A percentile compares a stretch with the other conserved stretches of the same genome.
Evolutionary conservation across 2,888 invertebrate genomes (phyloP).

Genomic region (Apamea anceps): DNA sequence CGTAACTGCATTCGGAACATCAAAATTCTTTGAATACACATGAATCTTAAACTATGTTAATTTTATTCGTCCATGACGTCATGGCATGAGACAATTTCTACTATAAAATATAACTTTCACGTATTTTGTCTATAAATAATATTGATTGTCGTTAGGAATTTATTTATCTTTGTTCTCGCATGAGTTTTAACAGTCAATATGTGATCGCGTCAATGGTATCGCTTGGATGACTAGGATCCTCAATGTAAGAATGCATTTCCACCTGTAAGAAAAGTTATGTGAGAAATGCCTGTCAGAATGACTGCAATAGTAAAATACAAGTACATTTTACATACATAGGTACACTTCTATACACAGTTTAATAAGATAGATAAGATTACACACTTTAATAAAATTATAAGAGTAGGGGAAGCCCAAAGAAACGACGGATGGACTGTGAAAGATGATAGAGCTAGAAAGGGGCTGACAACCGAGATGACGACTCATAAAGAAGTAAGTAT

Average conservation of each 20-base stretch:
- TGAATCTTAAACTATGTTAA: constrained; percentile 56
- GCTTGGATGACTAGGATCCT: background rate
- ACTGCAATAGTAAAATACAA: background rate
- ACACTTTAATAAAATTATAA: background rate
- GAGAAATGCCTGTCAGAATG: background rate
- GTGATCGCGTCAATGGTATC: background rate
- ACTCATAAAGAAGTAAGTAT: no score
- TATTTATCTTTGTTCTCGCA: constrained; percentile 25
- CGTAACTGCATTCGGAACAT: constrained; percentile 37
- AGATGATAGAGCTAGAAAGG: background rate
- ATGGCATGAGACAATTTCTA: constrained; percentile 56
- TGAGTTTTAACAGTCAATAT: background rate
- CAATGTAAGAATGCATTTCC: background rate
- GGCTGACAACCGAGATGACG: no score
- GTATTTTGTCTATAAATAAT: constrained; percentile 25
- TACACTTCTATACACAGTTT: background rate
- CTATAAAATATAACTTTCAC: constrained; percentile 61
- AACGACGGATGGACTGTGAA: background rate
- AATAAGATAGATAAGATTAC: background rate
- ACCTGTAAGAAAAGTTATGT: background rate
- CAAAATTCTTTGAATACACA: constrained; percentile 53
- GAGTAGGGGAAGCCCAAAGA: no score
- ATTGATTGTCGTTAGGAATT: constrained; percentile 25
- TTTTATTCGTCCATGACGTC: constrained; percentile 49
- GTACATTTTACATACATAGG: background rate